These are phyloP conservation scores for Meganola albula DNA, from an alignment of 2,888 invertebrate genomes.

Conservation along the genomic window DNA sequence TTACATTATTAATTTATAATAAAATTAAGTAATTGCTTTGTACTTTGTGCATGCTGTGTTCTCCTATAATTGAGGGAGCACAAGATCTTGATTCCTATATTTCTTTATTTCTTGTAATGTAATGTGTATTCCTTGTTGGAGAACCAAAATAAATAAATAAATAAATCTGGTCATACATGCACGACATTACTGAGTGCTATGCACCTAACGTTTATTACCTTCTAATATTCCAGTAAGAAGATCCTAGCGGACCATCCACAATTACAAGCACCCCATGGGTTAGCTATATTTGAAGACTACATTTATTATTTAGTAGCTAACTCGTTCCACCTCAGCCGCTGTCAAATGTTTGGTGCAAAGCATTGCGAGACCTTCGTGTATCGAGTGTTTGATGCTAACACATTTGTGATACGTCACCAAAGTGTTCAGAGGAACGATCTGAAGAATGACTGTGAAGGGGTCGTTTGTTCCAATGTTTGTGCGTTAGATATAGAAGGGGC, in stretches of 20 bases:
- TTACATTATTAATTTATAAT: too few relatives aligned
- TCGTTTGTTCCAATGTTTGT: conserved; percentile 79
- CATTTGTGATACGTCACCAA: conserved; percentile 48
- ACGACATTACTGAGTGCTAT: too few relatives aligned
- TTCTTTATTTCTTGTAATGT: too few relatives aligned
- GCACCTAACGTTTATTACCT: too few relatives aligned
- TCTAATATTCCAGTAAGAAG: conserved; percentile 58
- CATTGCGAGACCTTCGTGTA: conserved; percentile 68
- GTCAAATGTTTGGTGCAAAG: conserved; percentile 72
- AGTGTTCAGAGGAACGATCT: conserved; percentile 47
- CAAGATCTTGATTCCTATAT: too few relatives aligned
- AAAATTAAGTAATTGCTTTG: too few relatives aligned
- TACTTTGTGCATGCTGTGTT: too few relatives aligned
- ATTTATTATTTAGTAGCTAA: conserved; percentile 83
- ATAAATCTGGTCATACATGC: too few relatives aligned
- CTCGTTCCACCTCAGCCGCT: conserved; percentile 76
- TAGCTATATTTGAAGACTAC: conserved; percentile 86
- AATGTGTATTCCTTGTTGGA: too few relatives aligned
- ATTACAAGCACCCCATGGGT: conserved; percentile 77
- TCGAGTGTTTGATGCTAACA: conserved; percentile 46
- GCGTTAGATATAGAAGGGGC: conserved; percentile 59
- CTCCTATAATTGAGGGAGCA: too few relatives aligned
- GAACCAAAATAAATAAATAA: too few relatives aligned
- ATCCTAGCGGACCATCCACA: conserved; percentile 61
- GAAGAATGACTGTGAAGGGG: conserved; percentile 63